phyloP scores from a whole-genome alignment of 2,797 vertebrate genomes.

The Leptoclinus maculatus region DNA sequence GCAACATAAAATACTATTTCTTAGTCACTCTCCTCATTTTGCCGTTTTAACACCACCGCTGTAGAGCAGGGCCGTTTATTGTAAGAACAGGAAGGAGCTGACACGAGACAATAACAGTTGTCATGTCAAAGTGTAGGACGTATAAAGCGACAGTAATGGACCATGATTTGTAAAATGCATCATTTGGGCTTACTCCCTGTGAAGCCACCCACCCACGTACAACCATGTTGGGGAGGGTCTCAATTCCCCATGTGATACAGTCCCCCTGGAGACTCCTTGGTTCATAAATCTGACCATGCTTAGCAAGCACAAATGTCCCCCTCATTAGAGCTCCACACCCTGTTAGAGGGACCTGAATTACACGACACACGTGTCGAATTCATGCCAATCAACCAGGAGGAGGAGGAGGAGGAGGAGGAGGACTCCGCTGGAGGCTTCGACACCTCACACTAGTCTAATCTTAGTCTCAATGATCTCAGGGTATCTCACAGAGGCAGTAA shows the following conservation, averaged over 20 bases:
- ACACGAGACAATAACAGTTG: neutral
- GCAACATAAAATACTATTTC: neutral
- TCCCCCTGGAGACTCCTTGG: conserved; percentile 60
- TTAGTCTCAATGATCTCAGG: conserved; percentile 19
- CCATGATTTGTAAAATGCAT: conserved; percentile 36
- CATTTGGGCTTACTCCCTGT: conserved; percentile 38
- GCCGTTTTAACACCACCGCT: neutral
- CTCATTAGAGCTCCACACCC: conserved; percentile 74
- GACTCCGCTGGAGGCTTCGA: conserved; percentile 23
- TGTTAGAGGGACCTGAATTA: conserved; percentile 62
- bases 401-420: conserved; percentile 14
- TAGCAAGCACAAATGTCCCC: conserved; percentile 76
- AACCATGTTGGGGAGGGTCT: conserved; percentile 40
- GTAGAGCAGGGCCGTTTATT: neutral
- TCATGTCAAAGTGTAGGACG: conserved; percentile 2
- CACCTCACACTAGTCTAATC: conserved; percentile 13
- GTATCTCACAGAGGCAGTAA: neutral
- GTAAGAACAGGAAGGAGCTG: neutral
- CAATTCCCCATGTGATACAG: conserved; percentile 52
- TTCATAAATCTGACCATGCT: conserved; percentile 80
- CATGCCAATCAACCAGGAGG: conserved; percentile 43
- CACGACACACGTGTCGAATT: conserved; percentile 50
- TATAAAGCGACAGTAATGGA: conserved; percentile 10
- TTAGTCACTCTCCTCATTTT: neutral
- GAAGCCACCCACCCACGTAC: conserved; percentile 29